Evolutionary conservation across 2,113 vertebrate genomes (phyloP).

Genomic region (Grallaria varia): DNA sequence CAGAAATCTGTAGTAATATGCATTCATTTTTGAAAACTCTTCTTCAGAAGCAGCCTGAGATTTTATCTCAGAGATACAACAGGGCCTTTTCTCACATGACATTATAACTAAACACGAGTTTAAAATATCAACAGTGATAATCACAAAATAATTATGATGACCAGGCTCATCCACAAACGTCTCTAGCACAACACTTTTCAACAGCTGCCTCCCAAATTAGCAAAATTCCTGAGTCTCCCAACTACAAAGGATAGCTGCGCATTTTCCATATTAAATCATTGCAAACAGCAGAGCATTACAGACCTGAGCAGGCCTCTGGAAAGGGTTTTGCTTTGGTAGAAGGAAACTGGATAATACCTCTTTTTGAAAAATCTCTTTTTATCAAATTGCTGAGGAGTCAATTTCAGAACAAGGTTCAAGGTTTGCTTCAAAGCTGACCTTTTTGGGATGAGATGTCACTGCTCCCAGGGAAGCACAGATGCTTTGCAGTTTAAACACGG

Average conservation of each 20-base stretch:
- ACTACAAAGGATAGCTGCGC: accelerated
- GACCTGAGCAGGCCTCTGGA: not conserved
- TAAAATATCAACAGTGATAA: not conserved
- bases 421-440: not conserved
- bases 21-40: not conserved
- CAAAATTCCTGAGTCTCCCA: not conserved
- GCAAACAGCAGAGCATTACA: not conserved
- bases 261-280: not conserved
- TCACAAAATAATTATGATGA: not conserved
- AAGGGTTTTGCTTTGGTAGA: not conserved
- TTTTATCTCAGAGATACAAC: not conserved
- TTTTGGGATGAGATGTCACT: not conserved
- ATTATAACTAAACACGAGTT: not conserved
- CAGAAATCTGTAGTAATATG: not conserved
- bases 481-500: not conserved
- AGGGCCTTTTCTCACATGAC: not conserved
- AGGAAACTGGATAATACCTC: not conserved
- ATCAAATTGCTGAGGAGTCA: not conserved
- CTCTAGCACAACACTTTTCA: not conserved
- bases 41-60: not conserved
- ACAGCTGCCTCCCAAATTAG: not conserved
- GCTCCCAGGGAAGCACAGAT: not conserved
- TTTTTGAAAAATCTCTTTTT: not conserved
- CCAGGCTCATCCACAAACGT: not conserved
- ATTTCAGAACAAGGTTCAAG: not conserved